phyloP scores from a whole-genome alignment of 2,113 vertebrate genomes.

The Microtus richardsoni region DNA sequence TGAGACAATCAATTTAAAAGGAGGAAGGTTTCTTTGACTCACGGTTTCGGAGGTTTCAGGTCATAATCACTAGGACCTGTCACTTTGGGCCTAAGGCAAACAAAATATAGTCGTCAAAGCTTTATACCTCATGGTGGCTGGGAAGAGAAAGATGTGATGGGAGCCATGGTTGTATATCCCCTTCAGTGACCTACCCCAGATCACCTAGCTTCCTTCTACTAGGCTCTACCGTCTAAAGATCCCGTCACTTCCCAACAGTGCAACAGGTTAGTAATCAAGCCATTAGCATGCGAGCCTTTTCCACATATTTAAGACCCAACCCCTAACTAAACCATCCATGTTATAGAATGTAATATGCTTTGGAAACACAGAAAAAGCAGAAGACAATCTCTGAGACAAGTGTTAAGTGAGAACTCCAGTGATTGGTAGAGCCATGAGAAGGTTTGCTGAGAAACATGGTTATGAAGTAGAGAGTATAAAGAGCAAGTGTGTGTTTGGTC shows the following conservation, averaged over 20 bases:
- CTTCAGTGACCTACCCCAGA: not conserved
- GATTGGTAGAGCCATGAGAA: not conserved
- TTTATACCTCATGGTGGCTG: not conserved
- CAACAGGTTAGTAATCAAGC: not conserved
- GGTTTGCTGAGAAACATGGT: not conserved
- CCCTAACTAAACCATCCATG: not conserved
- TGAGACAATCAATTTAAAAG: not conserved
- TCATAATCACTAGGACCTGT: not conserved
- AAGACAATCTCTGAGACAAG: not conserved
- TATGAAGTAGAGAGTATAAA: not conserved
- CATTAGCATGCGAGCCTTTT: not conserved
- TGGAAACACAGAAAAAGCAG: not conserved
- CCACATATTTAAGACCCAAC: not conserved
- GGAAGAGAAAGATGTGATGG: not conserved
- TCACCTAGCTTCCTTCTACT: not conserved
- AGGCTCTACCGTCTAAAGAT: not conserved
- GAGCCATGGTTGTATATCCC: not conserved
- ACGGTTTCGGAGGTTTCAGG: not conserved
- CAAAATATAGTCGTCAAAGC: not conserved
- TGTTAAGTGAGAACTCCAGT: not conserved
- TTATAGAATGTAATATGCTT: not conserved
- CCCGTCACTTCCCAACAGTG: not conserved
- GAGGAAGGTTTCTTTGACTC: not conserved
- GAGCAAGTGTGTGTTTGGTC: not conserved
- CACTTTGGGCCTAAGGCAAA: not conserved